Conservation (phyloP, 1,140 invertebrate genomes). For the Drosophila watanabei region DNA sequence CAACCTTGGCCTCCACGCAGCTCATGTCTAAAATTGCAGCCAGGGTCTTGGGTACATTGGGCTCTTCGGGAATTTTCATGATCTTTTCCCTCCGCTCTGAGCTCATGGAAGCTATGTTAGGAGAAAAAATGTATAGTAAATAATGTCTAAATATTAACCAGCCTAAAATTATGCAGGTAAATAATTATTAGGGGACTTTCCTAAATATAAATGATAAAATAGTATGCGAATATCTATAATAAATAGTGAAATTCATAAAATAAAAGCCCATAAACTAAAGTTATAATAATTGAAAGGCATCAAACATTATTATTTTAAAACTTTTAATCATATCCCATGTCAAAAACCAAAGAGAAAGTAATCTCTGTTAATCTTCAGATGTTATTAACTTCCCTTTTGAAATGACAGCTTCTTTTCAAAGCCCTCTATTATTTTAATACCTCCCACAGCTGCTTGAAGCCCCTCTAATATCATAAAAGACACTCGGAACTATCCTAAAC, state of each 20-base stretch:
- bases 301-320: not conserved
- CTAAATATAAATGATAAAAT: too few species aligned
- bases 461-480: slow-evolving; percentile 14
- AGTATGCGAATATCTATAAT: too few species aligned
- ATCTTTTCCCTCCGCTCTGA: slow-evolving; percentile 56
- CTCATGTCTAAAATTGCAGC: slow-evolving; percentile 69
- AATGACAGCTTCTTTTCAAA: slow-evolving; percentile 43
- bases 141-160: not conserved
- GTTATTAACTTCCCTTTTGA: not conserved
- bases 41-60: slow-evolving; percentile 39
- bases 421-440: too few species aligned
- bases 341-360: not conserved
- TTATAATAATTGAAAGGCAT: not conserved
- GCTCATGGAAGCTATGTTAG: slow-evolving; percentile 1
- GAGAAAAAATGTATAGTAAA: not conserved
- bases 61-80: slow-evolving; percentile 66
- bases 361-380: not conserved
- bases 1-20: slow-evolving; percentile 66
- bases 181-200: too few species aligned
- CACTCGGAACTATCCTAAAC: not conserved
- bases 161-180: slow-evolving; percentile 6
- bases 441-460: slow-evolving; percentile 15
- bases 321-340: not conserved
- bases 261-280: too few species aligned
- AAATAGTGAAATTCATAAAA: too few species aligned